Evolutionary conservation across 2,113 vertebrate species (phyloP).

Genomic region (Strix aluco): DNA sequence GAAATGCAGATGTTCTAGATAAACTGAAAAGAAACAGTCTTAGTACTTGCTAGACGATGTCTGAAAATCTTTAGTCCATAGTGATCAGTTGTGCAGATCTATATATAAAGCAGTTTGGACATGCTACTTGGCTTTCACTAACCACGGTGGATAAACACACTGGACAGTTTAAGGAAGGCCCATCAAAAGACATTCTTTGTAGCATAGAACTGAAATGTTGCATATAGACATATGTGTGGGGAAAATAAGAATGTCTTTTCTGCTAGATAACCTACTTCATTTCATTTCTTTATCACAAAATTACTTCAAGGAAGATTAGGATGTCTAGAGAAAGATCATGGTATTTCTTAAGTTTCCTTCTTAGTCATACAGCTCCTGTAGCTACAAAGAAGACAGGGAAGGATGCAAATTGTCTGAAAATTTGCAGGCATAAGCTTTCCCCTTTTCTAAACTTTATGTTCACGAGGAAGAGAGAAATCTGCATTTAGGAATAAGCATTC

Average conservation of each 20-base stretch:
- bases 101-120: not conserved
- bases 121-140: not conserved
- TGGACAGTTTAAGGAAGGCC: not conserved
- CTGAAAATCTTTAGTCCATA: not conserved
- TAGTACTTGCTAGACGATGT: not conserved
- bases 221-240: no score
- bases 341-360: not conserved
- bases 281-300: not conserved
- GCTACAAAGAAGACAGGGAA: not conserved
- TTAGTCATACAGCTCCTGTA: not conserved
- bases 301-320: not conserved
- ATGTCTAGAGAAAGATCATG: not conserved
- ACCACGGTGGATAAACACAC: not conserved
- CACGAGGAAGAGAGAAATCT: not conserved
- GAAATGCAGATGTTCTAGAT: not conserved
- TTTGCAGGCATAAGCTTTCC: not conserved
- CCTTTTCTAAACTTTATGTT: not conserved
- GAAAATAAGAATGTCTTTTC: not conserved
- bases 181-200: not conserved
- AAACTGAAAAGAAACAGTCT: not conserved
- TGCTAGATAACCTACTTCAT: not conserved
- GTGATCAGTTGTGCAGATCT: not conserved
- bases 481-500: not conserved
- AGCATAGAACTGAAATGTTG: not conserved
- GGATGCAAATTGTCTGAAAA: not conserved